phyloP scores from a whole-genome alignment of 2,888 invertebrate genomes.

The Venustoraphidia nigricollis region DNA sequence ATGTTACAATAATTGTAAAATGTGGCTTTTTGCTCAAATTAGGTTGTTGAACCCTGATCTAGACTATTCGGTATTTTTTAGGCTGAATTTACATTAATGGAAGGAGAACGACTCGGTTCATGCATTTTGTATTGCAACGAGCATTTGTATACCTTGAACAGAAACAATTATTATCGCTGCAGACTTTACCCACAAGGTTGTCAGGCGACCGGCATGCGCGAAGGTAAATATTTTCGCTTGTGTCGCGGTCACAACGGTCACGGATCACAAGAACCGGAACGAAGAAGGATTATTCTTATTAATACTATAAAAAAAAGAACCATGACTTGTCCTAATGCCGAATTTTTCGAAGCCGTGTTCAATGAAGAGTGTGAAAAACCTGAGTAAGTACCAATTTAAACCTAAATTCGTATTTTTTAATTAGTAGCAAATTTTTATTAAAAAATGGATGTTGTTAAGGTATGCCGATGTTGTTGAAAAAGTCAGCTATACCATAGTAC shows the following conservation, averaged over 20 bases:
- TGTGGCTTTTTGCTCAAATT: too few relatives aligned
- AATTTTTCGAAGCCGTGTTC: conserved; percentile 3
- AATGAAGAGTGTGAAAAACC: conserved; percentile 4
- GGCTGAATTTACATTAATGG: conserved; percentile 4
- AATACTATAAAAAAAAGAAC: conserved; percentile 6
- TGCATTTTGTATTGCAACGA: conserved; percentile 4
- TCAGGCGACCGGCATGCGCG: conserved; percentile 4
- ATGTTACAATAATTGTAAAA: too few relatives aligned
- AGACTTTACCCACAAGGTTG: conserved; percentile 6
- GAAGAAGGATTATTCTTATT: conserved; percentile 2
- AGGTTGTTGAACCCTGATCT: too few relatives aligned
- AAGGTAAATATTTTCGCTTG: conserved; percentile 4
- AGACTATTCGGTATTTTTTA: not conserved
- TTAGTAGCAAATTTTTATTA: not conserved
- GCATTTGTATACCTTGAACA: conserved; percentile 5
- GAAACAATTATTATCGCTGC: conserved; percentile 5
- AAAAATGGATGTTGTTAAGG: not conserved
- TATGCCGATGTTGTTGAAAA: conserved; percentile 5
- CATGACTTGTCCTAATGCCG: conserved; percentile 3
- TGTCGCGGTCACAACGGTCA: conserved; percentile 3
- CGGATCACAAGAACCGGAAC: conserved; percentile 5
- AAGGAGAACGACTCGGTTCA: conserved; percentile 5
- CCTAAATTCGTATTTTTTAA: not conserved
- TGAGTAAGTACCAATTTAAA: not conserved
- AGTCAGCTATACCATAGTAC: conserved; percentile 5